These are phyloP conservation scores for Blastobasis lacticolella DNA, from an alignment of 2,888 invertebrate genomes.

Conservation along the genomic window DNA sequence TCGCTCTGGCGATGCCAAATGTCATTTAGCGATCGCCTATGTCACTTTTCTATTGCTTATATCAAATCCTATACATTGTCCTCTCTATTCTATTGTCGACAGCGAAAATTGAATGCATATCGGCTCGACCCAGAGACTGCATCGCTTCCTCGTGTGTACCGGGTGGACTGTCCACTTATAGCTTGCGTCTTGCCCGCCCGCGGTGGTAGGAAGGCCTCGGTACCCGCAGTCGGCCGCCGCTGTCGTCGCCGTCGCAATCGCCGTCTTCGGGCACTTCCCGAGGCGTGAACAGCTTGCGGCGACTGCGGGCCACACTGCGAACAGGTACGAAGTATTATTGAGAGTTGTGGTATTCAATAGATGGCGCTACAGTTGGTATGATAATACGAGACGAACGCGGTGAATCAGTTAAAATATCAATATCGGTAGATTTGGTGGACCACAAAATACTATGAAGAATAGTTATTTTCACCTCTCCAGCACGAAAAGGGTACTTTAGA, in stretches of 20 bases:
- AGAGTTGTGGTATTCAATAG: not conserved
- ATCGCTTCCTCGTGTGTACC: no score
- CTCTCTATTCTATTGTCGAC: no score
- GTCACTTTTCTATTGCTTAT: no score
- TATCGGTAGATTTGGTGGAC: no score
- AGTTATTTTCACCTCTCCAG: no score
- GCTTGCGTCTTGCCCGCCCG: conserved; percentile 46
- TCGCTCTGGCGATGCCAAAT: no score
- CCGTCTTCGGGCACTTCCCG: conserved; percentile 60
- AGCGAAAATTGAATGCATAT: no score
- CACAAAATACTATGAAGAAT: no score
- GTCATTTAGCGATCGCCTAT: no score
- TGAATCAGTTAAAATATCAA: not conserved
- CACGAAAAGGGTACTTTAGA: no score
- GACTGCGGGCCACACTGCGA: conserved; percentile 48
- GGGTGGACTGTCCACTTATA: conserved; percentile 20
- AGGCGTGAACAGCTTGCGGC: conserved; percentile 64
- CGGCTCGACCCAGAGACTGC: no score
- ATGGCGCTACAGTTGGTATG: not conserved
- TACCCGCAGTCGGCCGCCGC: conserved; percentile 40
- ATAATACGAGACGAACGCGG: not conserved
- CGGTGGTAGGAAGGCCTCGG: conserved; percentile 61
- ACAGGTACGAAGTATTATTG: not conserved
- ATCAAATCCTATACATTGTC: no score
- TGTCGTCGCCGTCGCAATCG: conserved; percentile 30